Base-by-base conservation (phyloP, 2,888 invertebrate species). In the Oscheius sp. region DNA sequence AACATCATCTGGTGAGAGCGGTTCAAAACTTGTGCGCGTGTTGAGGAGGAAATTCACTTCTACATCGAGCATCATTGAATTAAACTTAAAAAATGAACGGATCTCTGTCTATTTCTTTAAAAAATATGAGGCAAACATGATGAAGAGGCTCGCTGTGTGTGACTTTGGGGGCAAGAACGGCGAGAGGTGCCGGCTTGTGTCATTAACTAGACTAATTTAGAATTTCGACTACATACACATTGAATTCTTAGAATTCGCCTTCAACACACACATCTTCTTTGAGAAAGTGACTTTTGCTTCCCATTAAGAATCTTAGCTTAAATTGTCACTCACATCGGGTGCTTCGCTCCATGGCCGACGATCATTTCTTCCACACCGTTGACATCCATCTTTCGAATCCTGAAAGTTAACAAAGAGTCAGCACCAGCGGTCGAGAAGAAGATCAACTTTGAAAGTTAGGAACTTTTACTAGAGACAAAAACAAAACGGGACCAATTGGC, bases 271-370 rank as follows among this genome's bases (percentile, higher is more conserved):
- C n/a, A n/a, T n/a, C 35, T 35, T 35, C 35, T 9, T 35, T 3
- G 35, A 35, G 35, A 35, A 6, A 9, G 3, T 35, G 35, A 3
- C 35, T 35, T 9, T 9, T 35, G 35, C 35, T 35, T 35, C 35
- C 35, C 35, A 35, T 35, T 35, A 35, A 35, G 35, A 35, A 35
- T 35, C 35, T 35, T 35, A 35, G 35, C 35, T 35, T 35, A 35
- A 6, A 35, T 35, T 35, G 49, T 16, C 49, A 49, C 61, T 61
- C 61, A 61, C 61, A 61, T 43, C 6, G 61, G 61, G 41, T 23
- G 46, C 52, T 49, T 49, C 2, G 66, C 66, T 52, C 66, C 66
- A n/a, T 66, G 66, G 21, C 66, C 66, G 18, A 66, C 52, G 52
- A 49, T 52, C 52, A 52, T 52, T 27, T 66, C 66, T 35, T 66